phyloP scores from a whole-genome alignment of 2,888 invertebrate genomes.

The Sphecodes monilicornis region DNA sequence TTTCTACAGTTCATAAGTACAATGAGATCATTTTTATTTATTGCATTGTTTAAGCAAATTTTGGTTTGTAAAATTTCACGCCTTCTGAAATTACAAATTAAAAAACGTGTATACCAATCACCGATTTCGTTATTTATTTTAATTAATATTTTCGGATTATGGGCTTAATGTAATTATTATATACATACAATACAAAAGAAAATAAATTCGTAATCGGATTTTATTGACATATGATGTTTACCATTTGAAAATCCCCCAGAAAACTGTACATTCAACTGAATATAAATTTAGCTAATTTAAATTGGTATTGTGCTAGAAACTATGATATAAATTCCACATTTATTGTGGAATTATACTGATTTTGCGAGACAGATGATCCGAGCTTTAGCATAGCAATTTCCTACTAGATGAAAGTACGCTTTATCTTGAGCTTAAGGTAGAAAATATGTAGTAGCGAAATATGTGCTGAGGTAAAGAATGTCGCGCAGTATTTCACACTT shows the following conservation, averaged over 20 bases:
- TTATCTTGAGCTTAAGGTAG: conserved; percentile 12
- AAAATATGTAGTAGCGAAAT: conserved; percentile 17
- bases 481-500: conserved; percentile 14
- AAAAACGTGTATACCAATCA: not conserved
- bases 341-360: not conserved
- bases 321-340: not conserved
- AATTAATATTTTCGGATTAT: not conserved
- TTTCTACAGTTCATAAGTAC: not conserved
- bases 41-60: not conserved
- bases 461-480: conserved; percentile 10
- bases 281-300: not conserved
- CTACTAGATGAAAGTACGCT: conserved; percentile 3
- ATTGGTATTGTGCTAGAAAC: not conserved
- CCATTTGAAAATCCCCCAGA: not conserved
- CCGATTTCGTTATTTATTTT: not conserved
- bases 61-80: not conserved
- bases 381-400: not conserved
- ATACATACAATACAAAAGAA: not conserved
- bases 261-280: not conserved
- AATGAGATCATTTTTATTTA: not conserved
- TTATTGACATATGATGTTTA: not conserved
- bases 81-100: not conserved
- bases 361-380: not conserved
- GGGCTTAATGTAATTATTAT: not conserved
- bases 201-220: not conserved